These are phyloP conservation scores for Vultur gryphus DNA, from an alignment of 2,797 vertebrate genomes.

Conservation along the genomic window DNA sequence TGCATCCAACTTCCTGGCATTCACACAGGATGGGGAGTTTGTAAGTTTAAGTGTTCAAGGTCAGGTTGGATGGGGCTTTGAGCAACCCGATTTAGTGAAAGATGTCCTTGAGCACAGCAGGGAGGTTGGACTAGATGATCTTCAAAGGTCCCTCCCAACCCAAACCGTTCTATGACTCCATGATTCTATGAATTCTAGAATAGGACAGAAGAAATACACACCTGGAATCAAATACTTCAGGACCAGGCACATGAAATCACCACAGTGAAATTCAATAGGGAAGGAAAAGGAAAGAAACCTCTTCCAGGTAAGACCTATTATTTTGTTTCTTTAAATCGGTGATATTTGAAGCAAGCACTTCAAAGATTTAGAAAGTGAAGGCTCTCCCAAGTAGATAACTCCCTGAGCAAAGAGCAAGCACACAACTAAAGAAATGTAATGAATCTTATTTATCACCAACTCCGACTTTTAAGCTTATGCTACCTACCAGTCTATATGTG, in stretches of 20 bases:
- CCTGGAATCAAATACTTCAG: background rate
- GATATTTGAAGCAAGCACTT: background rate
- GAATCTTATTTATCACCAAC: background rate
- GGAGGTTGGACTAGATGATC: background rate
- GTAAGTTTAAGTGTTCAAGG: background rate
- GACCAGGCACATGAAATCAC: background rate
- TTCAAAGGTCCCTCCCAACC: background rate
- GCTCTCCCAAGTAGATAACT: background rate
- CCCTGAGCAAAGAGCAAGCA: background rate
- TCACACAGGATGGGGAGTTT: background rate
- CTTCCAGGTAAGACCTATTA: background rate
- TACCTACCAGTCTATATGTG: background rate
- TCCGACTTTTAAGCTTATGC: background rate
- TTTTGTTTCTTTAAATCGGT: background rate
- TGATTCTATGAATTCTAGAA: background rate
- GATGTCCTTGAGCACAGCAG: background rate
- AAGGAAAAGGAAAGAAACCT: background rate
- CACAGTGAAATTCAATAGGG: background rate
- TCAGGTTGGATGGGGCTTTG: background rate
- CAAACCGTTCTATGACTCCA: background rate
- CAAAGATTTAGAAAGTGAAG: background rate
- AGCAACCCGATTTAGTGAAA: background rate
- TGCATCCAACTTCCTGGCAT: background rate
- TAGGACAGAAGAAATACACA: background rate
- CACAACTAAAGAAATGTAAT: background rate